phyloP scores from a whole-genome alignment of 1,140 invertebrate species.

The Lepeophtheirus salmonis region DNA sequence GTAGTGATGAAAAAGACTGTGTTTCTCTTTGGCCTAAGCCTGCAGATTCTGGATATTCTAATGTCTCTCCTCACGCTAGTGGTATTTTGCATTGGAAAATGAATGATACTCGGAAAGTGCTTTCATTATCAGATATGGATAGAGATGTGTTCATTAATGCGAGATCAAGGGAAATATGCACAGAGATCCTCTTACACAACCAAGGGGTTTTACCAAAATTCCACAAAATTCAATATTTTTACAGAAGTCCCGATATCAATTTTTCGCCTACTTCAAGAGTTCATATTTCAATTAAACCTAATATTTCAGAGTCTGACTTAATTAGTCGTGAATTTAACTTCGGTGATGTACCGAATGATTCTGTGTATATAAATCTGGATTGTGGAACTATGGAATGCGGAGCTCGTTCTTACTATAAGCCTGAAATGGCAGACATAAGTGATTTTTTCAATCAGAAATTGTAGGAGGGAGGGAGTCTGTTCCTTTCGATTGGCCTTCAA shows the following conservation, averaged over 20 bases:
- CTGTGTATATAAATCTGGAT: background rate
- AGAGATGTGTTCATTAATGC: background rate
- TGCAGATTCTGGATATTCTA: background rate
- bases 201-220: background rate
- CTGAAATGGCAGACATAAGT: background rate
- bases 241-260: background rate
- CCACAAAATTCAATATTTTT: background rate
- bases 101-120: background rate
- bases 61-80: background rate
- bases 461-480: slow-evolving; percentile 54
- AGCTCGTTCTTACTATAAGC: background rate
- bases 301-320: no score
- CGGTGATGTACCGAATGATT: no score
- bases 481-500: slow-evolving; percentile 45
- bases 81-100: background rate
- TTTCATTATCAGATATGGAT: background rate
- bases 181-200: background rate
- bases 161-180: background rate
- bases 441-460: slow-evolving; percentile 34
- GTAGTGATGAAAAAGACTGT: slow-evolving; percentile 50
- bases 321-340: no score
- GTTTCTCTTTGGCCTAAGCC: slow-evolving; percentile 39
- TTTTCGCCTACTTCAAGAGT: no score
- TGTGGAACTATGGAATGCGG: slow-evolving; percentile 1
- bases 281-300: no score